These are phyloP conservation scores for Synanthedon tipuliformis DNA, from an alignment of 2,888 invertebrate genomes.

Conservation along the genomic window DNA sequence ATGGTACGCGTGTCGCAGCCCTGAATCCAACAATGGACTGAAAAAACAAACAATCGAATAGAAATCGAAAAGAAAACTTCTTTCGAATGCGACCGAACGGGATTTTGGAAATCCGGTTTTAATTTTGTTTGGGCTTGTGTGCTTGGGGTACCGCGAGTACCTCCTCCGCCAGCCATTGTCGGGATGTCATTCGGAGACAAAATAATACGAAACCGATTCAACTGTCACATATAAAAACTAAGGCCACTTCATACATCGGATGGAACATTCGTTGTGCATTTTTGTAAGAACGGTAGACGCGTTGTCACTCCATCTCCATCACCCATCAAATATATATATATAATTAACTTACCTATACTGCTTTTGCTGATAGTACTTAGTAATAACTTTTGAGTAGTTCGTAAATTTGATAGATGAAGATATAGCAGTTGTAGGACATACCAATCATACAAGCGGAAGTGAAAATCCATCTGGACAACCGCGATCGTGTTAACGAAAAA, in stretches of 20 bases:
- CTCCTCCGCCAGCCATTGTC: constrained; percentile 36
- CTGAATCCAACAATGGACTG: constrained; percentile 53
- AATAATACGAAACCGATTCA: constrained; percentile 22
- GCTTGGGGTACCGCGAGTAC: constrained; percentile 30
- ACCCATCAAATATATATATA: too few species aligned
- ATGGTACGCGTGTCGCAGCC: constrained; percentile 61
- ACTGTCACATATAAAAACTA: not conserved
- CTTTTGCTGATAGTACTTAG: too few species aligned
- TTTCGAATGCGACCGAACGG: constrained; percentile 60
- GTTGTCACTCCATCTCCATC: too few species aligned
- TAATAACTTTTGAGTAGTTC: too few species aligned
- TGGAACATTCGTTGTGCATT: too few species aligned
- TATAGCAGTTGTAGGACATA: too few species aligned
- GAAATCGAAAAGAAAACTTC: constrained; percentile 67
- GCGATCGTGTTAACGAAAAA: not conserved
- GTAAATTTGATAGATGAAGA: too few species aligned
- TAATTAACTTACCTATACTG: too few species aligned
- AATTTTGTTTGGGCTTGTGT: constrained; percentile 47
- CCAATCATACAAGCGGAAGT: too few species aligned
- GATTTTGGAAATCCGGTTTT: constrained; percentile 69
- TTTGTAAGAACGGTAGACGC: too few species aligned
- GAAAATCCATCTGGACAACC: not conserved
- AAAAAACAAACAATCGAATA: constrained; percentile 68
- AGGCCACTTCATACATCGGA: too few species aligned
- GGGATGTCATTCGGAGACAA: constrained; percentile 19